A percentile compares a stretch with the other conserved stretches of the same genome.
Evolutionary conservation across 2,888 invertebrate species (phyloP).

Genomic region (Apotomis betuletana): DNA sequence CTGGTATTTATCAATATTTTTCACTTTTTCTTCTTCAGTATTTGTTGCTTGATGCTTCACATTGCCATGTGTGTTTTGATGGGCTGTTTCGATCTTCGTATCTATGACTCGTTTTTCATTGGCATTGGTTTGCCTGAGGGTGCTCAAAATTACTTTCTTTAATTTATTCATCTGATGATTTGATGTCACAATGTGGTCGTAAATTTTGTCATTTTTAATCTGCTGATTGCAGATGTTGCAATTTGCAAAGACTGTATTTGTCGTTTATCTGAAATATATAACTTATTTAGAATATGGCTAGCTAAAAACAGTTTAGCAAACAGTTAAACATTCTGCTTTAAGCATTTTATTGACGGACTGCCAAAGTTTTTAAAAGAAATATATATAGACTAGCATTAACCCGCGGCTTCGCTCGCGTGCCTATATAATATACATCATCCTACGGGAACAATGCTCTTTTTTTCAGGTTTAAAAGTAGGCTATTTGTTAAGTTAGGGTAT

Average conservation of each 20-base stretch:
- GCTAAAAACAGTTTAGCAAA: too few species aligned
- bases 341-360: too few species aligned
- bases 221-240: constrained; percentile 18
- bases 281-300: too few species aligned
- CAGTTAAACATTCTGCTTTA: too few species aligned
- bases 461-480: too few species aligned
- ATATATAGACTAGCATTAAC: too few species aligned
- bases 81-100: neutral
- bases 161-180: constrained; percentile 1
- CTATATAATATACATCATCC: too few species aligned
- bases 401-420: too few species aligned
- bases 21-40: neutral
- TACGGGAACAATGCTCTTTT: too few species aligned
- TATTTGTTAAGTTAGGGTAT: too few species aligned
- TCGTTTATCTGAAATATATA: constrained; percentile 4
- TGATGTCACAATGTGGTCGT: neutral
- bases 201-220: neutral
- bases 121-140: neutral
- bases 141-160: neutral
- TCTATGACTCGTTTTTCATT: neutral
- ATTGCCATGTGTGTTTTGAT: neutral
- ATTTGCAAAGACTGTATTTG: constrained; percentile 15
- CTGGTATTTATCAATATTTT: too few species aligned
- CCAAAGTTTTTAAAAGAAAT: too few species aligned
- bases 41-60: neutral